These are phyloP conservation scores for Danio aesculapii DNA, from an alignment of 2,797 vertebrate genomes.

Conservation along the genomic window DNA sequence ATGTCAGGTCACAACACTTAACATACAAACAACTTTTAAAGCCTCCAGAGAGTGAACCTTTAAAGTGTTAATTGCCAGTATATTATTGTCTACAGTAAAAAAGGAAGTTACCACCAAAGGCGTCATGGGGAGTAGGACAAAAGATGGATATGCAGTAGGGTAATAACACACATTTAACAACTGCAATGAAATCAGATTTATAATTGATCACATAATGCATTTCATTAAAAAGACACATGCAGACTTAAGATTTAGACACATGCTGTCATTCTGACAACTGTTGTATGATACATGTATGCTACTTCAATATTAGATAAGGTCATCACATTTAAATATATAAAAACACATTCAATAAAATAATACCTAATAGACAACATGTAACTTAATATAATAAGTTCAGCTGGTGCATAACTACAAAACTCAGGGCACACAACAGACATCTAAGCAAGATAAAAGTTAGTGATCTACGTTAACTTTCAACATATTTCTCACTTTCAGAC, in stretches of 20 bases:
- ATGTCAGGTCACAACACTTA: too few relatives aligned
- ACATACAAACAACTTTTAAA: background rate
- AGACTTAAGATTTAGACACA: background rate
- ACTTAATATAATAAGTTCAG: background rate
- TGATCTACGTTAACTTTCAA: too few relatives aligned
- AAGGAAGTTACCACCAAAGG: background rate
- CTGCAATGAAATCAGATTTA: background rate
- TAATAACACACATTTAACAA: background rate
- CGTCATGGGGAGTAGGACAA: background rate
- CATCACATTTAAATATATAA: background rate
- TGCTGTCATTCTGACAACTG: background rate
- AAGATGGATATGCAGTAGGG: background rate
- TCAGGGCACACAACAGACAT: background rate
- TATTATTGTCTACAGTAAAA: background rate
- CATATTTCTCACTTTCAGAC: background rate
- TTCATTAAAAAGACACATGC: too few relatives aligned
- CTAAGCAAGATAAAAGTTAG: background rate
- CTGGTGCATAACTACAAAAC: conserved; percentile 2
- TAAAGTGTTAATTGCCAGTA: background rate
- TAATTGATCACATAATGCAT: background rate
- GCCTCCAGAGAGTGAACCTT: background rate
- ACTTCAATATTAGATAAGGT: conserved; percentile 1
- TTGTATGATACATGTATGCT: background rate
- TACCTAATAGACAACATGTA: background rate
- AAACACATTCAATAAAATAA: background rate